These are phyloP conservation scores for Lithophane semibrunnea DNA, from an alignment of 2,888 invertebrate species.

Conservation along the genomic window DNA sequence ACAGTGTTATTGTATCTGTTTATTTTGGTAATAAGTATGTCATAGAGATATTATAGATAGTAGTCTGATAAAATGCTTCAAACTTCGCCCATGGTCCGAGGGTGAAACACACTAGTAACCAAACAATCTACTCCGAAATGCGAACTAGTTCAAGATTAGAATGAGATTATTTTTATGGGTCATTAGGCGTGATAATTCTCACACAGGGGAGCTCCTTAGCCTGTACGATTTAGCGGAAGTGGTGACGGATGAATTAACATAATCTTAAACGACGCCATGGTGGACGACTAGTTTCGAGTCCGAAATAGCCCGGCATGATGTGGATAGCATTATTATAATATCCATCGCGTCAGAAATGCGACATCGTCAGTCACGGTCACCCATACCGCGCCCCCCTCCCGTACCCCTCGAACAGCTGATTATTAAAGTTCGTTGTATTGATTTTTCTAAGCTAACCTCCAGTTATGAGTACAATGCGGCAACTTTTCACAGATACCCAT, in stretches of 20 bases:
- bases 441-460: conserved; percentile 88
- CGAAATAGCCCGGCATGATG: conserved; percentile 68
- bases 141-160: conserved; percentile 54
- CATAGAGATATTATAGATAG: conserved; percentile 31
- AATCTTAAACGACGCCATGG: conserved; percentile 41
- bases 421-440: conserved; percentile 88
- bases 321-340: conserved; percentile 68
- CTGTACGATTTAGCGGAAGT: conserved; percentile 13
- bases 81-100: background rate
- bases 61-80: conserved; percentile 14
- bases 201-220: conserved; percentile 10
- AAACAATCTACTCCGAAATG: conserved; percentile 44
- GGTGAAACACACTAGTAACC: conserved; percentile 3
- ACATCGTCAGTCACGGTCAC: conserved; percentile 85
- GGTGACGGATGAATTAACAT: conserved; percentile 19
- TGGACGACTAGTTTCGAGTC: conserved; percentile 45
- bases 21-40: conserved; percentile 48
- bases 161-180: conserved; percentile 71
- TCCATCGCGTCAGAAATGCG: conserved; percentile 78
- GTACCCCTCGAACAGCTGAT: conserved; percentile 88
- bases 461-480: conserved; percentile 69
- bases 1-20: conserved; percentile 52
- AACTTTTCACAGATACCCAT: conserved; percentile 52
- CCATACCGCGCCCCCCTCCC: conserved; percentile 82
- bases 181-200: conserved; percentile 65